Base-by-base conservation (phyloP, 2,113 vertebrate genomes). In the Apodemus sylvaticus region DNA sequence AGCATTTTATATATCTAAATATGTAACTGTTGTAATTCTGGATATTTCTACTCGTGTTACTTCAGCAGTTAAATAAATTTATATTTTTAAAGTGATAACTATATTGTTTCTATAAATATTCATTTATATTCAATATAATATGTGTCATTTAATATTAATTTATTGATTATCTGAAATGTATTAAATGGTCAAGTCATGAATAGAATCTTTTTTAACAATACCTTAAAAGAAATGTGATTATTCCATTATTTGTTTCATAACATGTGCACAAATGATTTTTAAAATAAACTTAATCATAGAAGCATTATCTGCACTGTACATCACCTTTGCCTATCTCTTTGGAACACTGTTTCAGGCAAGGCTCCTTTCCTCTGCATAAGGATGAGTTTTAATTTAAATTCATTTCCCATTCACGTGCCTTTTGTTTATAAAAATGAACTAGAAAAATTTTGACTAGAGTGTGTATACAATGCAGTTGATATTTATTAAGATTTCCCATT, bases 41-140 rank as follows among this genome's bases (percentile, higher is more conserved):
- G 6, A 31, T 53, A 71, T 91, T 79, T 93, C 48, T 34, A 76
- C 6, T 64, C 77, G 79, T 74, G 22, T 48, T 22, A 89, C 39
- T 76, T 26, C 88, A 94, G 86, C 66, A 83, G 45, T 93, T 89
- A 73, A 70, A 71, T 85, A 1, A 26, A 82, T 82, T 86, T 94
- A 53, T 51, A n/a, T 77, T 68, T 96, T 20, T 11, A 31, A 94
- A 76, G 26, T 51, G 39, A 36, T 78, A 2, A 26, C 36, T 79
- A 13, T 73, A 42, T 20, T 22, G 14, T 81, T 73, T 73, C 70
- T 60, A 3, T 93, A 91, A 86, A 58, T 89, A 82, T 39, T 68
- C 3, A 8, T 31, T 53, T 89, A 53, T 91, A 58, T 51, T 3
- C 7, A n/a, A 22, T n/a, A 81, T 24, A n/a, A 71, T n/a, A 71